phyloP scores from a whole-genome alignment of 2,888 invertebrate genomes.

The Aphrophora alni region DNA sequence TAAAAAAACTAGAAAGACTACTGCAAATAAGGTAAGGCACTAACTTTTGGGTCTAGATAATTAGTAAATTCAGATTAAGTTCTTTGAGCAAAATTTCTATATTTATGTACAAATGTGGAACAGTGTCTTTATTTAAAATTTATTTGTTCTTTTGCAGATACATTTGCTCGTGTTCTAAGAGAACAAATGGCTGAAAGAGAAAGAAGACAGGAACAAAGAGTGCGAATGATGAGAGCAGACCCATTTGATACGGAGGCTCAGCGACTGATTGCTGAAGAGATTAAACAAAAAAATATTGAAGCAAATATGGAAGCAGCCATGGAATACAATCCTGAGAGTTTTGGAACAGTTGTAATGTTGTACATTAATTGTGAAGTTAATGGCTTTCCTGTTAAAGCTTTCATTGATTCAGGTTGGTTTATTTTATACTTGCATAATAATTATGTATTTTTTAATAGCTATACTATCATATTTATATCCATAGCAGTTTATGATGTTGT shows the following conservation, averaged over 20 bases:
- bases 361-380: slow-evolving; percentile 97
- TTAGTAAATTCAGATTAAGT: no score
- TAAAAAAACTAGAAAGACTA: no score
- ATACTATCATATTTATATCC: no score
- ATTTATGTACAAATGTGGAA: background rate
- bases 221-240: slow-evolving; percentile 90
- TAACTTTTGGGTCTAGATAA: no score
- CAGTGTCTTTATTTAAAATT: background rate
- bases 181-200: slow-evolving; percentile 84
- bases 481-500: no score
- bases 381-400: slow-evolving; percentile 95
- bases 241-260: slow-evolving; percentile 97
- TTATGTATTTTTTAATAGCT: no score
- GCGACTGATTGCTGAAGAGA: slow-evolving; percentile 93
- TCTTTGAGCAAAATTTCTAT: no score
- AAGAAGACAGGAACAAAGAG: slow-evolving; percentile 81
- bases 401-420: slow-evolving; percentile 87
- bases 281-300: slow-evolving; percentile 94
- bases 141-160: slow-evolving; percentile 62
- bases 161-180: slow-evolving; percentile 77
- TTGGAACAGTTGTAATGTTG: slow-evolving; percentile 97
- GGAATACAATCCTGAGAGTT: slow-evolving; percentile 98
- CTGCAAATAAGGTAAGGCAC: no score
- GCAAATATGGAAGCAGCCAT: slow-evolving; percentile 99
- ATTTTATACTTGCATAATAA: no score